Conservation (phyloP, 2,888 invertebrate species). For the Andrena trimmerana region DNA sequence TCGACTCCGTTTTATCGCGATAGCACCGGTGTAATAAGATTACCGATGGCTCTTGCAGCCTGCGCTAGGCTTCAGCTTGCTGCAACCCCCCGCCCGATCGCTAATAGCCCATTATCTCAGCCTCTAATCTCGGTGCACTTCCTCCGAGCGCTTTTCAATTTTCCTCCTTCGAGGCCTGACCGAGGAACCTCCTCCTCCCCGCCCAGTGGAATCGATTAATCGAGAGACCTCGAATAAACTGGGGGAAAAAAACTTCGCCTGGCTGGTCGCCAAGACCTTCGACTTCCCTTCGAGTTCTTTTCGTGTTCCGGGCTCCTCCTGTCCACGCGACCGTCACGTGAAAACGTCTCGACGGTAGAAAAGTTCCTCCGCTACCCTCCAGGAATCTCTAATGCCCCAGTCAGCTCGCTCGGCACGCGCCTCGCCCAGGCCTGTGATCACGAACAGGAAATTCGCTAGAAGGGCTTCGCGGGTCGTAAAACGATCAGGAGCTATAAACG, state of each 20-base stretch:
- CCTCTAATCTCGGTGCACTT: constrained; percentile 60
- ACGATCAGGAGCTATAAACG: neutral
- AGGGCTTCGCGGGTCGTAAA: neutral
- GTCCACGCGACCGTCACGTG: neutral
- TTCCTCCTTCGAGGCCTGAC: constrained; percentile 46
- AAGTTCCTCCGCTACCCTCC: constrained; percentile 41
- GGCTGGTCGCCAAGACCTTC: constrained; percentile 59
- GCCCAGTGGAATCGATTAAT: constrained; percentile 64
- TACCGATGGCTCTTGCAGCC: constrained; percentile 4
- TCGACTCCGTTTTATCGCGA: constrained; percentile 6
- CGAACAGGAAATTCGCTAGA: neutral
- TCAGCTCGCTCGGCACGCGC: too few species aligned
- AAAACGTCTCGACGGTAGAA: constrained; percentile 15
- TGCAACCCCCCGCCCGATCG: constrained; percentile 4
- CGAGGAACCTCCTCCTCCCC: constrained; percentile 8
- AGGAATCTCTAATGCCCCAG: neutral
- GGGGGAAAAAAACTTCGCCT: constrained; percentile 36
- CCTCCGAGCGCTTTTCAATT: constrained; percentile 65
- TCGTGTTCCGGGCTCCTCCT: neutral
- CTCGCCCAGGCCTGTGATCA: neutral
- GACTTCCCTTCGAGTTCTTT: constrained; percentile 19
- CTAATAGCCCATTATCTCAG: constrained; percentile 63
- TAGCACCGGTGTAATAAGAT: constrained; percentile 5
- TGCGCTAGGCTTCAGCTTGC: neutral
- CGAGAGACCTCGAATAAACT: constrained; percentile 54